phyloP scores from a whole-genome alignment of 1,140 invertebrate species.

The Drosophila bipectinata region DNA sequence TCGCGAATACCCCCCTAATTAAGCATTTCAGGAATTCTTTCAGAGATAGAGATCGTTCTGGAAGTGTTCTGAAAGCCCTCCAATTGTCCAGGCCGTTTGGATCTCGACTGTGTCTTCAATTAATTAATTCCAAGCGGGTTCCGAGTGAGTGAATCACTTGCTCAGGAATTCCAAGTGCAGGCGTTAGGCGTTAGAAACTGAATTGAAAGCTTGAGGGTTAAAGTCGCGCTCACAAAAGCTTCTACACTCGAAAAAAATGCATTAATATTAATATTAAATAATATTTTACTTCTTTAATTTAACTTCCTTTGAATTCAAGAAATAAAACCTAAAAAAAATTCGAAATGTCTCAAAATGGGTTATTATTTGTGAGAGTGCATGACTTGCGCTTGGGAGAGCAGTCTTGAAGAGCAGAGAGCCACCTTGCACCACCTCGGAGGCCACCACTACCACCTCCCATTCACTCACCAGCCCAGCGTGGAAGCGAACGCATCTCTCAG shows the following conservation, averaged over 20 bases:
- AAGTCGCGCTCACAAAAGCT: conserved; percentile 50
- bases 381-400: conserved; percentile 27
- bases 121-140: conserved; percentile 32
- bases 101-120: conserved; percentile 13
- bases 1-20: no score
- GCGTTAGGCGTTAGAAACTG: conserved; percentile 29
- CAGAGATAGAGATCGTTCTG: no score
- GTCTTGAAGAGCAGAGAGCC: neutral
- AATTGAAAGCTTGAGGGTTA: conserved; percentile 52
- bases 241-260: neutral
- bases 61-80: no score
- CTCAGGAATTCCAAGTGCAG: conserved; percentile 39
- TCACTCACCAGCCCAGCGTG: conserved; percentile 22
- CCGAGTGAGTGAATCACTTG: conserved; percentile 26
- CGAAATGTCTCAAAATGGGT: neutral
- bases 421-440: neutral
- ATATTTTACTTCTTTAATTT: neutral
- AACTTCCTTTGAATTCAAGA: neutral
- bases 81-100: neutral
- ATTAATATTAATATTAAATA: neutral
- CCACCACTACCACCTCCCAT: conserved; percentile 16
- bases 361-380: neutral
- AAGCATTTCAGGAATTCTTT: no score
- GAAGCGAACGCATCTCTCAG: neutral
- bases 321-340: neutral